phyloP scores from a whole-genome alignment of 2,888 invertebrate species.

The Pseudococcus longispinus region DNA sequence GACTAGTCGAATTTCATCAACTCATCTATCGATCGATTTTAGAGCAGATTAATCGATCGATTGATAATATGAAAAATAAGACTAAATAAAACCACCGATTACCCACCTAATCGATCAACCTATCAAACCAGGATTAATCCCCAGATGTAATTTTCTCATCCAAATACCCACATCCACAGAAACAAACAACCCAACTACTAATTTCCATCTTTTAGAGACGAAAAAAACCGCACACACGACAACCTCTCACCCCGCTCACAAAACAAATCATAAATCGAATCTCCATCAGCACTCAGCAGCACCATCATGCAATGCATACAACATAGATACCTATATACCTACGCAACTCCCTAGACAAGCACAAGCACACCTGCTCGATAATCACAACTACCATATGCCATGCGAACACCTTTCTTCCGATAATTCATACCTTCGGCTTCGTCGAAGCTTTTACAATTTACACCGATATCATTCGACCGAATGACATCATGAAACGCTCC shows the following conservation, averaged over 20 bases:
- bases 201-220: neutral
- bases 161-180: too few species aligned
- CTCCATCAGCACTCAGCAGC: neutral
- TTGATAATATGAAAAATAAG: too few species aligned
- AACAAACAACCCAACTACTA: too few species aligned
- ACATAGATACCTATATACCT: neutral
- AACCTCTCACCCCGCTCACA: neutral
- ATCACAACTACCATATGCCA: constrained; percentile 24
- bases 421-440: neutral
- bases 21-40: too few species aligned
- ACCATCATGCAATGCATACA: too few species aligned
- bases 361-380: neutral
- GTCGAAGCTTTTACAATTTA: neutral
- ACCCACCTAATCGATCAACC: too few species aligned
- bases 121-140: too few species aligned
- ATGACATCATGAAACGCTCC: constrained; percentile 7
- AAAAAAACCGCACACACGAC: neutral
- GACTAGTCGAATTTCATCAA: too few species aligned
- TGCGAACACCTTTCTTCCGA: constrained; percentile 24
- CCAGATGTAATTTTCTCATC: too few species aligned
- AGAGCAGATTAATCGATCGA: too few species aligned
- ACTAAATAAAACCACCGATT: too few species aligned
- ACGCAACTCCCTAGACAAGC: neutral
- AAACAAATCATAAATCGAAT: neutral
- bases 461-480: neutral